Base-by-base conservation (phyloP, 2,797 vertebrate species). In the Epinephelus coioides region DNA sequence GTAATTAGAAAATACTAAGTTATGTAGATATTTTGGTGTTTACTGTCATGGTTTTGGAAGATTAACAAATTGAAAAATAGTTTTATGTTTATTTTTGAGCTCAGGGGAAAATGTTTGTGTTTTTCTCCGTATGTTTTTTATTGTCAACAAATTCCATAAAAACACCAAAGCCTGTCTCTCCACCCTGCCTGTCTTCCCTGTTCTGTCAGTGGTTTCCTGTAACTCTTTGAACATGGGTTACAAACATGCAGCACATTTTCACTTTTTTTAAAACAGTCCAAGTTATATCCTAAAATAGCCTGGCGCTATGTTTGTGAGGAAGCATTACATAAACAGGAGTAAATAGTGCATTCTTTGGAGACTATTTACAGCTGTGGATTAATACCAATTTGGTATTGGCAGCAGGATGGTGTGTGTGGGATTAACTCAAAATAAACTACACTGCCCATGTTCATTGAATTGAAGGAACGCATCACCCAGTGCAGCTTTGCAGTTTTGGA, bases 351-450 rank as follows among this genome's bases (percentile, higher is more conserved):
- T 47, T 57, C 3, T 1, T 54, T 7, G 2, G 15, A 18, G 23
- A 47, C 72, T 70, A 54, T 54, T 65, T 81, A 44, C 23, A 67
- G 19, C 61, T 55, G 19, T 0, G 7, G 46, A 69, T 61, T 59
- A 44, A 50, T 21, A 27, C 27, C 19, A 21, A 18, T 66, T 49
- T 66, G 25, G 61, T 64, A 38, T n/a, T 21, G 21, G 67, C 56
- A 38, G 56, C 51, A 57, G 44, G 43, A 40, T 10, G 40, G 25
- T 23, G 25, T 17, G 1, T 46, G 38, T n/a, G 56, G 34, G 50
- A 74, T 54, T 25, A 34, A 50, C 49, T 69, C 19, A 47, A 49
- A 74, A 64, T 64, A 74, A 61, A 69, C 18, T 19, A 13, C 21
- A 1, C 25, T 54, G 44, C 3, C 2, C 18, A 12, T 30, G 69